Percentiles rank a stretch among this genome's conserved stretches.
Conservation (phyloP, 1,140 invertebrate species). For the Aleiodes sp. region DNA sequence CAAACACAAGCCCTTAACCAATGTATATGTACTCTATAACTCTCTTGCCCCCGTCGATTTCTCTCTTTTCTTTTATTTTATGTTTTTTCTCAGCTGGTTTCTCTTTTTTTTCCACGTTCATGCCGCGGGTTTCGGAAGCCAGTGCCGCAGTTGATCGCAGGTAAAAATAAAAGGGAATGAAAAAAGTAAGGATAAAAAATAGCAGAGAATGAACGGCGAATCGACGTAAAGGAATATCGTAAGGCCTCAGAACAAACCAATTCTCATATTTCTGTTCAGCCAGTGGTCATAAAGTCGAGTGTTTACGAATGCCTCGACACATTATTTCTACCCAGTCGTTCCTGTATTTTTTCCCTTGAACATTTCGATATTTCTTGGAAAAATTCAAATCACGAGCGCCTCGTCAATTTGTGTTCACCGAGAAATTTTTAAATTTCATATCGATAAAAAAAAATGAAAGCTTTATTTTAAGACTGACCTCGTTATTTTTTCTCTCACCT, state of each 20-base stretch:
- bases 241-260: slow-evolving; percentile 1
- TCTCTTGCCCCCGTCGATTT: not conserved
- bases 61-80: not conserved
- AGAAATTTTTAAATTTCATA: no score
- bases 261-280: slow-evolving; percentile 3
- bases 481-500: no score
- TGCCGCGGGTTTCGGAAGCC: not conserved
- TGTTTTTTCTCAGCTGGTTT: not conserved
- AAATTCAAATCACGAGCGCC: no score
- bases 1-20: not conserved
- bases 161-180: not conserved
- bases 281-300: not conserved
- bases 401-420: no score
- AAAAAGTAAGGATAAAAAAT: not conserved
- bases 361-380: not conserved
- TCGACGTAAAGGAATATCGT: not conserved
- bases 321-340: not conserved
- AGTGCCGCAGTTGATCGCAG: not conserved
- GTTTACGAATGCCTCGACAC: not conserved
- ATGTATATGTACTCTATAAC: not conserved
- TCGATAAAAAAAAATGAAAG: no score
- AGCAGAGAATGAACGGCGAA: not conserved
- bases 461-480: no score
- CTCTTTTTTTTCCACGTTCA: not conserved
- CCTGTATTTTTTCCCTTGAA: not conserved